Base-by-base conservation (phyloP, 2,888 invertebrate genomes). In the Cephus sareptanus region DNA sequence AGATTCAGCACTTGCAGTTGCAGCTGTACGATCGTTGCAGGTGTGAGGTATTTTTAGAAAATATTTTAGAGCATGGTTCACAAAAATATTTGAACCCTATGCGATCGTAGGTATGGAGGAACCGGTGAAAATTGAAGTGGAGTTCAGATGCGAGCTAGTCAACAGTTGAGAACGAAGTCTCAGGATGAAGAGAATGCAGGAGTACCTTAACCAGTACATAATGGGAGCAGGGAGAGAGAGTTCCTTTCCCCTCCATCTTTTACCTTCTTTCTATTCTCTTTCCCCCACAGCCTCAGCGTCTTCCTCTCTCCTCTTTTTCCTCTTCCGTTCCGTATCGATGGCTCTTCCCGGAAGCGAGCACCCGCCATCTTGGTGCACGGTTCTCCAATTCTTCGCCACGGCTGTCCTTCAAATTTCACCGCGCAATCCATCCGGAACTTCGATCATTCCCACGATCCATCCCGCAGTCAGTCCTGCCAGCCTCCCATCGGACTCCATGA, bases 291-390 rank as follows among this genome's bases (percentile, higher is more conserved):
- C 71, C 73, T 78, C 56, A 37, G 33, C 75, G 1, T 56, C 23
- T 23, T 56, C 40, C 23, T 56, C 40, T 40, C 23, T 23, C 40
- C 15, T 56, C 40, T 56, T 56, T 56, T 56, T 76, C 76, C 78
- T 80, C 81, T 84, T 84, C 82, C 84, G 85, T 85, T 84, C 83
- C 82, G 87, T 85, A 85, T 87, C 85, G 85, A 84, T 83, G 85
- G 84, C 83, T 86, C 85, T 88, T 88, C 89, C 88, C 88, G 88
- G 89, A 88, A 88, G 81, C 81, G 82, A 30, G 0, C 4, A 30
- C 0, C 40, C 40, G 40, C 40, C 40, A 56, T 56, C 40, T 56
- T 56, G 40, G 40, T 56, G 81, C 80, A 78, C 69, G 79, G 79
- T 81, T 83, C 85, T 77, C 81, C 84, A 75, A 76, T 78, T 83